Conservation (phyloP, 2,888 invertebrate genomes). For the Tigriopus californicus region DNA sequence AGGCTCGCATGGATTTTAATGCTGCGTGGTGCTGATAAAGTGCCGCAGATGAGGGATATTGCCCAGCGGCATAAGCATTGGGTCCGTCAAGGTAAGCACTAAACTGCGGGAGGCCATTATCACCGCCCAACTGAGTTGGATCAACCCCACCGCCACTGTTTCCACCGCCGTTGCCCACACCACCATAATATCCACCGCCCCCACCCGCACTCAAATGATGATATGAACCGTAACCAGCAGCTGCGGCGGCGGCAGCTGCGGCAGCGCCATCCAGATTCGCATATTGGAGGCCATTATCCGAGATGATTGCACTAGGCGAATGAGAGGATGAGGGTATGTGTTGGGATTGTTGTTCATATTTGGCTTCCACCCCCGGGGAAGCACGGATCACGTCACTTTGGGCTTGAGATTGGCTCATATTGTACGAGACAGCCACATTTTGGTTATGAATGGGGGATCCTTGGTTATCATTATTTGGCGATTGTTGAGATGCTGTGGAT, state of each 20-base stretch:
- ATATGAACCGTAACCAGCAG: not conserved
- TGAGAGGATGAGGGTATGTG: not conserved
- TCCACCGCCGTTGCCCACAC: not conserved
- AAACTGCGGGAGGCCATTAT: not conserved
- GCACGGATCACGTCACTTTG: no score
- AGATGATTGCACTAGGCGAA: conserved; percentile 1
- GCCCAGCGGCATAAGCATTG: not conserved
- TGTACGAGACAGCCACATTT: no score
- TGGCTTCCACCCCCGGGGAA: conserved; percentile 1
- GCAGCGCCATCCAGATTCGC: conserved; percentile 14
- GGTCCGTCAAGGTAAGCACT: not conserved
- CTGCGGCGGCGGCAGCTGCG: not conserved
- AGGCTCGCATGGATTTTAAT: no score
- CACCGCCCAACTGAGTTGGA: not conserved
- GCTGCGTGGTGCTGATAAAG: no score
- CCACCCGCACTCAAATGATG: not conserved
- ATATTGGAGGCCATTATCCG: conserved; percentile 14
- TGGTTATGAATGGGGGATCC: no score
- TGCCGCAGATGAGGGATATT: not conserved
- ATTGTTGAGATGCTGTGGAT: no score
- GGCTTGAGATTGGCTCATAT: no score
- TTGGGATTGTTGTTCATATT: not conserved
- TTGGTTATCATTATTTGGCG: no score
- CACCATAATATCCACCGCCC: not conserved
- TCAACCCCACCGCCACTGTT: not conserved